A percentile compares a stretch with the other conserved stretches of the same genome.
These are phyloP conservation scores for Coranthus polyacanthus DNA, from an alignment of 2,797 vertebrate genomes.

Conservation along the genomic window DNA sequence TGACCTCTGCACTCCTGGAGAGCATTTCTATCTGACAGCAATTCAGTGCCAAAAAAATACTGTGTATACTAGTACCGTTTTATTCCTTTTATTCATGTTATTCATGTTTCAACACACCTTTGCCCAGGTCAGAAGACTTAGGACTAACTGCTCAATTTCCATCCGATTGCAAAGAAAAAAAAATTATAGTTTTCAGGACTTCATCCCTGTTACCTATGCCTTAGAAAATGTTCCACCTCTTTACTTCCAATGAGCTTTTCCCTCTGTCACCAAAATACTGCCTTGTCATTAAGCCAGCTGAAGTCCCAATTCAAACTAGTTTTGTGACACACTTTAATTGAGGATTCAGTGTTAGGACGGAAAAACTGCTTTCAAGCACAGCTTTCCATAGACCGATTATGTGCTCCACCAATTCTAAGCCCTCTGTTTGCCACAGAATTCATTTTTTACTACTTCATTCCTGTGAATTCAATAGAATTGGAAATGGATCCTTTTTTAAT, in stretches of 20 bases:
- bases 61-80: not conserved
- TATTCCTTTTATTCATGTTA: no score
- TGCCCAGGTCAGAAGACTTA: conserved; percentile 43
- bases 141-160: conserved; percentile 62
- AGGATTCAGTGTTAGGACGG: conserved; percentile 82
- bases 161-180: conserved; percentile 37
- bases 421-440: conserved; percentile 80
- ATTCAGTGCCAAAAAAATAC: not conserved
- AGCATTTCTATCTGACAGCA: conserved; percentile 10
- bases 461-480: conserved; percentile 81
- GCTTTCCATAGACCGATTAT: conserved; percentile 84
- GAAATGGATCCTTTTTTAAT: conserved; percentile 84
- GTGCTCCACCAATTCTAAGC: conserved; percentile 84
- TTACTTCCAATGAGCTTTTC: conserved; percentile 78
- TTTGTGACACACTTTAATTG: conserved; percentile 85
- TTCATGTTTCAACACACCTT: conserved; percentile 44
- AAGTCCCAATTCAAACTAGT: conserved; percentile 84
- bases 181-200: conserved; percentile 58
- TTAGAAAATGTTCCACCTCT: conserved; percentile 75
- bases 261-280: conserved; percentile 66
- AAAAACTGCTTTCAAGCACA: conserved; percentile 82
- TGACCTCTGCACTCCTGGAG: conserved; percentile 37
- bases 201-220: conserved; percentile 66
- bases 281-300: conserved; percentile 82
- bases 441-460: conserved; percentile 78